These are phyloP conservation scores for Apodemia zela DNA, from an alignment of 2,888 invertebrate species.

Conservation along the genomic window DNA sequence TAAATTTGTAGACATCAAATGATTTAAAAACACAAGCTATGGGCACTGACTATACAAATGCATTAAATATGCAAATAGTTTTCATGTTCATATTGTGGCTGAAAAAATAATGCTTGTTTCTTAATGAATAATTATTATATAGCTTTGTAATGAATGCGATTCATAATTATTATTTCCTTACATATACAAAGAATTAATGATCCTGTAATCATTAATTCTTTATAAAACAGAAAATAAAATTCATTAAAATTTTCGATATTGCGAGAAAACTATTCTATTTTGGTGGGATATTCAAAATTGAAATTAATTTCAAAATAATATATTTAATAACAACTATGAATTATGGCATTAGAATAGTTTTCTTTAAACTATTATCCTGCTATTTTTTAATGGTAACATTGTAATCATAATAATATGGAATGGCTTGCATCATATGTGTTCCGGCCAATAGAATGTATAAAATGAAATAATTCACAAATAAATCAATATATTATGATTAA, in stretches of 20 bases:
- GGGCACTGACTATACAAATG: neutral
- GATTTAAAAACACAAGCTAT: neutral
- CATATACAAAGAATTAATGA: too few species aligned
- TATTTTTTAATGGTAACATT: slow-evolving; percentile 12
- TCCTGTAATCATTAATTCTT: too few species aligned
- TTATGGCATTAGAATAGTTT: slow-evolving; percentile 5
- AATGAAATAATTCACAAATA: neutral
- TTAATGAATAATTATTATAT: too few species aligned
- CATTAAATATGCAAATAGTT: neutral
- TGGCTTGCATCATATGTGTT: slow-evolving; percentile 8
- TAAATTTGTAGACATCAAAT: too few species aligned
- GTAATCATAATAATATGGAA: neutral
- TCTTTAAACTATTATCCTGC: neutral
- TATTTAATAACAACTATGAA: neutral
- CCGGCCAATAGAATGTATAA: neutral
- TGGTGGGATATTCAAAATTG: slow-evolving; percentile 38
- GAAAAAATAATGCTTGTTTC: too few species aligned
- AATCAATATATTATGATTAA: neutral
- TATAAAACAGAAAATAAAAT: too few species aligned
- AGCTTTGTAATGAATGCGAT: too few species aligned
- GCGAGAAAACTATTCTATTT: slow-evolving; percentile 19
- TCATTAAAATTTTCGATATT: neutral
- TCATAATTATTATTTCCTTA: too few species aligned
- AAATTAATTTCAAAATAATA: neutral
- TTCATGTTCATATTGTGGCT: too few species aligned